Conservation (phyloP, 2,797 vertebrate species). For the Pantherophis alleghaniensis region DNA sequence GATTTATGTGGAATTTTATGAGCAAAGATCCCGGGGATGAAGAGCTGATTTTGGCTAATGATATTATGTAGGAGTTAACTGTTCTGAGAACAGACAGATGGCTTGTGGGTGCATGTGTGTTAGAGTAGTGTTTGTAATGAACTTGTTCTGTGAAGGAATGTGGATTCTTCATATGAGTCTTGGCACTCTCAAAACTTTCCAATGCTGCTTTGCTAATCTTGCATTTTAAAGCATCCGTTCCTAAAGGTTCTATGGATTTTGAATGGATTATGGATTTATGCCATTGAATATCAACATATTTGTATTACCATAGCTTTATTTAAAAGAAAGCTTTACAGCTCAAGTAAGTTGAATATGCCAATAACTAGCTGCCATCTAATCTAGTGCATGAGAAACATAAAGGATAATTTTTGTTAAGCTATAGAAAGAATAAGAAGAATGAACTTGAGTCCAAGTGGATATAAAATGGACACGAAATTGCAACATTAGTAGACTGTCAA, state of each 20-base stretch:
- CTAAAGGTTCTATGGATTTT: neutral
- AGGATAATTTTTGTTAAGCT: neutral
- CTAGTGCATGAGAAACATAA: neutral
- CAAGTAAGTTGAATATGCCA: neutral
- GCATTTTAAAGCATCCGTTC: neutral
- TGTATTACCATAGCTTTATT: neutral
- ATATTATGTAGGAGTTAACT: neutral
- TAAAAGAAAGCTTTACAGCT: neutral
- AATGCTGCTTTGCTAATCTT: neutral
- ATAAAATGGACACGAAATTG: neutral
- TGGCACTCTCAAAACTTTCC: neutral
- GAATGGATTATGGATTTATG: neutral
- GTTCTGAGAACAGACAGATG: slow-evolving; percentile 1
- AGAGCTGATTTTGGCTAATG: slow-evolving; percentile 18
- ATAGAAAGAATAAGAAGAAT: neutral
- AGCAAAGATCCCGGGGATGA: neutral
- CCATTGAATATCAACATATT: neutral
- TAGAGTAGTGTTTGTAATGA: neutral
- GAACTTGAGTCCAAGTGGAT: neutral
- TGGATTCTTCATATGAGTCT: neutral
- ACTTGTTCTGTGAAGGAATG: neutral
- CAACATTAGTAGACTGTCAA: neutral
- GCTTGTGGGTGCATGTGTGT: neutral
- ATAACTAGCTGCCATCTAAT: neutral
- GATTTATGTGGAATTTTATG: slow-evolving; percentile 14